Conservation (phyloP, 1,140 invertebrate species). For the Conus ventricosus region DNA sequence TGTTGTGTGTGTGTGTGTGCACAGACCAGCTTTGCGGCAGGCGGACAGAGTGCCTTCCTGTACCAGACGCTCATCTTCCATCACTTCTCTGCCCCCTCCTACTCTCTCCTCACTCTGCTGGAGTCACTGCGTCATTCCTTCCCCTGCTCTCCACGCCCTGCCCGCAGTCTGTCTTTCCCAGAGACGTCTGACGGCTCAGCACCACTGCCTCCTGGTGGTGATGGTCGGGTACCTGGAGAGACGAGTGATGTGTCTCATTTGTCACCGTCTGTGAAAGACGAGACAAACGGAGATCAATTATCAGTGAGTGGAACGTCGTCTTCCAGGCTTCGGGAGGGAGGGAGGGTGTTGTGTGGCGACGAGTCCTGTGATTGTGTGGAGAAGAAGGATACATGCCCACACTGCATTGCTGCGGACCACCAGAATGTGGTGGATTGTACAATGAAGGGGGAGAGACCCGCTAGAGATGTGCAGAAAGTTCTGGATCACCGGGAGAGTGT, state of each 20-base stretch:
- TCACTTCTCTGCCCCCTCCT: not conserved
- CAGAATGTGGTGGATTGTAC: too few species aligned
- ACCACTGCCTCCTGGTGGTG: not conserved
- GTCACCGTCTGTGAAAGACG: too few species aligned
- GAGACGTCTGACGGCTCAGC: not conserved
- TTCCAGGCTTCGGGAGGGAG: too few species aligned
- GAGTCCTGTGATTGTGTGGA: too few species aligned
- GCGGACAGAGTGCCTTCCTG: not conserved
- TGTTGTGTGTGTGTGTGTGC: not conserved
- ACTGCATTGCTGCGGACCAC: too few species aligned
- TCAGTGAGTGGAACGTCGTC: too few species aligned
- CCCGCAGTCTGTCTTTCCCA: not conserved
- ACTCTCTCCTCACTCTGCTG: not conserved
- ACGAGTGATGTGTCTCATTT: too few species aligned
- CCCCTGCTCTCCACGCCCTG: not conserved
- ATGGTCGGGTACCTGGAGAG: too few species aligned
- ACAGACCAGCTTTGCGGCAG: not conserved
- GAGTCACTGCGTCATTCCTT: not conserved
- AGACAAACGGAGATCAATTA: too few species aligned
- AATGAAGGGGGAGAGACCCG: too few species aligned
- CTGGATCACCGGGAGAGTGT: not conserved
- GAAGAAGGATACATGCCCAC: too few species aligned
- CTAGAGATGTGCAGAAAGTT: not conserved
- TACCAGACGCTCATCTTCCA: slow-evolving; percentile 3
- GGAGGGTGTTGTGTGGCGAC: too few species aligned